phyloP scores from a whole-genome alignment of 2,113 vertebrate genomes.

The Poecile atricapillus region DNA sequence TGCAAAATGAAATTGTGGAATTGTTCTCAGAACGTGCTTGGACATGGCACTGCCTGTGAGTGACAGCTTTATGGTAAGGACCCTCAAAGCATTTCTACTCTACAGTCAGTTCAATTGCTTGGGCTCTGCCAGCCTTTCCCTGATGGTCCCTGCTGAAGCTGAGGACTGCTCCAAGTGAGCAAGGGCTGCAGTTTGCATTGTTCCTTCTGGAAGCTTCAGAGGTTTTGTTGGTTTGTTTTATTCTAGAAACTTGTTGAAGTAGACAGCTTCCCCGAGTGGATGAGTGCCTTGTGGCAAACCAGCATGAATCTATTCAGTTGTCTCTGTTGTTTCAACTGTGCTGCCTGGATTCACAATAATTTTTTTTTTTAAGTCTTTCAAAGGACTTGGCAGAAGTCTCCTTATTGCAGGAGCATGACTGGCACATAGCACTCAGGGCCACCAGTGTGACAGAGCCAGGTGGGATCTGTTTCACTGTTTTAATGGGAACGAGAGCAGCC shows the following conservation, averaged over 20 bases:
- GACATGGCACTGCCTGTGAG: background rate
- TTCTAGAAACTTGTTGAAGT: conserved; percentile 6
- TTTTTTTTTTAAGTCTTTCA: background rate
- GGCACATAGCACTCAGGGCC: background rate
- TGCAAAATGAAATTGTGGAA: background rate
- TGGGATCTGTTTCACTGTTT: background rate
- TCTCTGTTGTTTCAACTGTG: background rate
- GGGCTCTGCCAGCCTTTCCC: background rate
- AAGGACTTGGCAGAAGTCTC: background rate
- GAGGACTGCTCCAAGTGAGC: accelerated
- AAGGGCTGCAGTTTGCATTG: background rate
- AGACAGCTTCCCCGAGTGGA: background rate
- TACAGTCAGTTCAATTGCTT: background rate
- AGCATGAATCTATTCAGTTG: background rate
- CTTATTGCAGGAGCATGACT: background rate
- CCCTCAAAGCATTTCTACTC: background rate
- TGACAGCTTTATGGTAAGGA: conserved; percentile 47
- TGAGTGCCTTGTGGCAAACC: conserved; percentile 8
- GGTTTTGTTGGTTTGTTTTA: conserved; percentile 4
- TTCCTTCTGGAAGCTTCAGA: conserved; percentile 44
- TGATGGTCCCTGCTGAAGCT: background rate
- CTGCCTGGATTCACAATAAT: background rate
- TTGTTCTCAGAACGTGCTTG: background rate
- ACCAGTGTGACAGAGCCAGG: background rate
- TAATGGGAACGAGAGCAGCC: background rate